A percentile compares a stretch with the other conserved stretches of the same genome.
Evolutionary conservation across 2,888 invertebrate species (phyloP).

Genomic region (Zonitis immaculata): DNA sequence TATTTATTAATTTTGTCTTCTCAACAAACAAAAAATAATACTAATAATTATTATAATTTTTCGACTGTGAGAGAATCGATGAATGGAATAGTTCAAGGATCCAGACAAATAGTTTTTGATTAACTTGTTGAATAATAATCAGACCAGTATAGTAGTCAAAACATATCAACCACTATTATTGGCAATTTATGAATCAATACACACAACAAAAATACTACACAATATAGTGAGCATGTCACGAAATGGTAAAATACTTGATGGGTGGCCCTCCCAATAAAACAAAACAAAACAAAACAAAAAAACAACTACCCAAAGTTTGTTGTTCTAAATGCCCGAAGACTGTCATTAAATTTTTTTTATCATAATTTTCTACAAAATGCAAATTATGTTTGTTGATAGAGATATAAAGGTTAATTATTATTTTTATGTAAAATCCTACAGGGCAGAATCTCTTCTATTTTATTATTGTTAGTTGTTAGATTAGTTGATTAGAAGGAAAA

Average conservation of each 20-base stretch:
- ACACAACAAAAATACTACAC: too few species aligned
- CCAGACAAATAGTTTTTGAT: background rate
- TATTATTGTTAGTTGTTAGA: too few species aligned
- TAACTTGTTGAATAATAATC: background rate
- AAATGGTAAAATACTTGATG: background rate
- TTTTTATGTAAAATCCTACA: background rate
- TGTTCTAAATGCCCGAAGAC: background rate
- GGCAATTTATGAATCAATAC: conserved; percentile 1
- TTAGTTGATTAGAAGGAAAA: too few species aligned
- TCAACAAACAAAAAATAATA: too few species aligned
- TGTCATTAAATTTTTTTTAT: background rate
- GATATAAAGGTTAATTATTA: background rate
- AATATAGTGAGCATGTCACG: background rate
- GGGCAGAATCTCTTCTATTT: background rate
- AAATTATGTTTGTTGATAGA: background rate
- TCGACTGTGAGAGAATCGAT: too few species aligned
- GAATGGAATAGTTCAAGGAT: background rate
- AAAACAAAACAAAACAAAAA: background rate
- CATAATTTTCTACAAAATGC: background rate
- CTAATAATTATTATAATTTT: too few species aligned
- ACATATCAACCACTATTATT: background rate
- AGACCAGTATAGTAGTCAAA: background rate
- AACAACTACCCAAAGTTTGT: background rate
- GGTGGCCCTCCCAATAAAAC: background rate
- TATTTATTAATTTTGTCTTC: too few species aligned